phyloP scores from a whole-genome alignment of 2,888 invertebrate genomes.

The Habroteleia sp. region DNA sequence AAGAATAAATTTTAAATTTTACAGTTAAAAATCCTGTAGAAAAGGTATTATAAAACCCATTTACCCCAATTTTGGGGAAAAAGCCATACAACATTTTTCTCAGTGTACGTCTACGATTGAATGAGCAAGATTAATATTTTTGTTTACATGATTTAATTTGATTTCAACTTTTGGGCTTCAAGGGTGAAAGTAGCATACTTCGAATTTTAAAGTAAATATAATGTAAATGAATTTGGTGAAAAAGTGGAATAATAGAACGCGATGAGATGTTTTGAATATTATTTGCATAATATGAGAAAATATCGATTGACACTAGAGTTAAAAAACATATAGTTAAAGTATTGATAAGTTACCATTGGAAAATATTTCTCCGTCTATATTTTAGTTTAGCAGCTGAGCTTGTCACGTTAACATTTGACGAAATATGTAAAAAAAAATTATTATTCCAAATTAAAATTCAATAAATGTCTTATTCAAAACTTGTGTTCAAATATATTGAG shows the following conservation, averaged over 20 bases:
- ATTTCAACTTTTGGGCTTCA: not conserved
- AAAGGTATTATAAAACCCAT: no score
- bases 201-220: not conserved
- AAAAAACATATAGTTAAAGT: constrained; percentile 25
- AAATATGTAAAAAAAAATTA: not conserved
- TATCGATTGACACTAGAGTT: constrained; percentile 31
- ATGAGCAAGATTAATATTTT: not conserved
- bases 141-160: not conserved
- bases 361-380: constrained; percentile 4
- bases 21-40: no score
- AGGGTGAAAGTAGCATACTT: not conserved
- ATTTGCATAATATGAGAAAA: constrained; percentile 29
- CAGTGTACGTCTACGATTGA: no score
- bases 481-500: no score
- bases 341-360: constrained; percentile 22
- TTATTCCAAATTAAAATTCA: no score
- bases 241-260: constrained; percentile 41
- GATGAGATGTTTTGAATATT: constrained; percentile 49
- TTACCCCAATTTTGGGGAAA: no score
- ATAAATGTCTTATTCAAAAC: no score
- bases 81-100: no score
- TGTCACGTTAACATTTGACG: not conserved
- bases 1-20: no score
- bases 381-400: not conserved
- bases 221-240: constrained; percentile 23